phyloP scores from a whole-genome alignment of 2,888 invertebrate genomes.

The Ormyrus thymus region DNA sequence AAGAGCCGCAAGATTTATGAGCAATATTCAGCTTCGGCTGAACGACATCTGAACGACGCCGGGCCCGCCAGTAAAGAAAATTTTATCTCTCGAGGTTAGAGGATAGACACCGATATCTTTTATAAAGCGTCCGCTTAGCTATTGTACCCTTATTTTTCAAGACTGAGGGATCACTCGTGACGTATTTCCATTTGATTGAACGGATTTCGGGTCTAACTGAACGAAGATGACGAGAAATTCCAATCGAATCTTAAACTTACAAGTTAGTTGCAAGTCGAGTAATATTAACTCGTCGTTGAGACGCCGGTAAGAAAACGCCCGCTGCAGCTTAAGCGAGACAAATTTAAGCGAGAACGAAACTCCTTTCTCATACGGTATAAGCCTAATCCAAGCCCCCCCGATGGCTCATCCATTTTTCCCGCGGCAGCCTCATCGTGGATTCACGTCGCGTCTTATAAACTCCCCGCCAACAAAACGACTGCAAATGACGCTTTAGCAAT shows the following conservation, averaged over 20 bases:
- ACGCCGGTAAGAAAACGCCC: background rate
- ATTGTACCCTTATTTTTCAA: slow-evolving; percentile 3
- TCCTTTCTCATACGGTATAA: background rate
- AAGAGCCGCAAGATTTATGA: slow-evolving; percentile 65
- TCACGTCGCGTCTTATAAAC: slow-evolving; percentile 67
- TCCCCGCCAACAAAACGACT: slow-evolving; percentile 67
- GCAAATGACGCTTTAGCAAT: slow-evolving; percentile 68
- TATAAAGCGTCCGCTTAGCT: background rate
- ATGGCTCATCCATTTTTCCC: background rate
- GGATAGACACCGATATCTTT: slow-evolving; percentile 3
- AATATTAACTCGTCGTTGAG: no score
- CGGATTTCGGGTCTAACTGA: background rate
- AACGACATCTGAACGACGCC: slow-evolving; percentile 13
- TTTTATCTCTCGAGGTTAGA: slow-evolving; percentile 28
- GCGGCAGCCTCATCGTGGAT: slow-evolving; percentile 62
- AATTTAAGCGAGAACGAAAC: slow-evolving; percentile 10
- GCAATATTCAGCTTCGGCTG: slow-evolving; percentile 58
- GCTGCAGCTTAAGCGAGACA: slow-evolving; percentile 32
- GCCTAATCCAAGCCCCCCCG: background rate
- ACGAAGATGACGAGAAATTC: background rate
- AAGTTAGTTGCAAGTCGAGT: no score
- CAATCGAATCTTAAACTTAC: background rate
- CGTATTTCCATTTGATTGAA: slow-evolving; percentile 9
- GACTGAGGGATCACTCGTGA: background rate
- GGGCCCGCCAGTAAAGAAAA: slow-evolving; percentile 31